Conservation (phyloP, 2,113 vertebrate genomes). For the Danio rerio region GRCz12tu NC_133188.1:34118501-34119000, state of each 20-base stretch:
- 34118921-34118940: neutral
- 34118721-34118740: conserved; percentile 7
- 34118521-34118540: conserved; percentile 6
- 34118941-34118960: neutral
- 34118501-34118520: neutral
- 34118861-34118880: conserved; percentile 45
- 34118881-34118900: conserved; percentile 31
- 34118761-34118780: conserved; percentile 40
- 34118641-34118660: neutral
- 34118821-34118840: conserved; percentile 24
- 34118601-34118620: conserved; percentile 7
- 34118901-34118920: conserved; percentile 16
- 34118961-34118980: conserved; percentile 36
- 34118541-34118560: conserved; percentile 8
- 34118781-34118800: conserved; percentile 3
- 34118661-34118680: conserved; percentile 30
- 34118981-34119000: conserved; percentile 14
- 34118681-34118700: conserved; percentile 6
- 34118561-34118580: neutral
- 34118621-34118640: conserved; percentile 1
- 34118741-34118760: conserved; percentile 12
- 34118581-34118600: neutral
- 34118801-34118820: conserved; percentile 9
- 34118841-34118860: conserved; percentile 40
- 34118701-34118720: neutral